Base-by-base conservation (phyloP, 2,797 vertebrate species). In the Naso thynnoides region DNA sequence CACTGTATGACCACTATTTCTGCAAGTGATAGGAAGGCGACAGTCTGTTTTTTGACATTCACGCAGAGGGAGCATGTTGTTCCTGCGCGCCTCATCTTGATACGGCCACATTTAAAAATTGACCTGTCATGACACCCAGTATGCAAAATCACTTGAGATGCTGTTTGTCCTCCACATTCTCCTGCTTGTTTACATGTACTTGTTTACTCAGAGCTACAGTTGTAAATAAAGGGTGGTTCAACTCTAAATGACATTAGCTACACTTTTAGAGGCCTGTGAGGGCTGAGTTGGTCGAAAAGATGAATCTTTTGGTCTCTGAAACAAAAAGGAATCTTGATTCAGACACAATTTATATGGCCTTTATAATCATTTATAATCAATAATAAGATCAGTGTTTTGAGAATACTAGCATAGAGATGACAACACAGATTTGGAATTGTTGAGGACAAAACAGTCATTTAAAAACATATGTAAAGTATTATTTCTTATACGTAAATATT, bases 41-140 rank as follows among this genome's bases (percentile, higher is more conserved):
- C 89, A 79, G 70, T 75, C 86, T 93, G 89, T 92, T 92, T 90
- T 94, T 81, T 93, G 88, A 91, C 84, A 94, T 95, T 93, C 91
- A 85, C 63, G 71, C 59, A 44, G 45, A 71, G 57, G 69, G 76
- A 89, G 90, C 85, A 88, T 90, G 88, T 70, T 53, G 86, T 92
- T 83, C 78, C 27, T 85, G 90, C 88, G 82, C 53, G 85, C 47
- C 45, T 78, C 61, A 38, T 70, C 69, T 89, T 64, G 27, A 59
- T 86, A 69, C 76, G 85, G 76, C 89, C 86, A 65, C 75, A 79
- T 89, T 82, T 79, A 64, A 91, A 92, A 90, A 57, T 76, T 36
- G 5, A 67, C 84, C 82, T 39, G 60, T 68, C 45, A 58, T 75
- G 27, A 63, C 60, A 73, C 55, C 3, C 42, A 70, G 64, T 8